Percentiles rank a stretch among this genome's conserved stretches.
Evolutionary conservation across 2,113 vertebrate species (phyloP).

Genomic region (Rallus limicola): DNA sequence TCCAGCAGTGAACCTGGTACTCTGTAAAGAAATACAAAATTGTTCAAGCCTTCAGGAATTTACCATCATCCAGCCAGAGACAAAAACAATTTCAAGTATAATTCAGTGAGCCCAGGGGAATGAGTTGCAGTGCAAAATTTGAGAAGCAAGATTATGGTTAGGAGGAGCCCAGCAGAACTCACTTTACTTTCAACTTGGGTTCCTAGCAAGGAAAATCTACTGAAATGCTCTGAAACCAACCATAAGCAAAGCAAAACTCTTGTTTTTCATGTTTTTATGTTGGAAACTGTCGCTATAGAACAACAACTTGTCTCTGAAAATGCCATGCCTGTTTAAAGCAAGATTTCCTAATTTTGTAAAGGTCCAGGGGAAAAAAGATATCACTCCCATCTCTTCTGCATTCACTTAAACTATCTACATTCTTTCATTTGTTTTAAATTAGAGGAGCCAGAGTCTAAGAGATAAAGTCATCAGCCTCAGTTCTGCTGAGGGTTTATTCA

Average conservation of each 20-base stretch:
- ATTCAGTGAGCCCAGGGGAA: constrained; percentile 26
- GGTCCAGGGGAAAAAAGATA: neutral
- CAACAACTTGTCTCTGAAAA: constrained; percentile 48
- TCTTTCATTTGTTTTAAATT: constrained; percentile 68
- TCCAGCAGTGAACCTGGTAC: neutral
- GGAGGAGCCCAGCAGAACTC: constrained; percentile 20
- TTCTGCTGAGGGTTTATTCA: constrained; percentile 47
- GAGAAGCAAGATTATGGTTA: constrained; percentile 5
- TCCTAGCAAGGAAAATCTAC: constrained; percentile 14
- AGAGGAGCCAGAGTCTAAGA: constrained; percentile 39
- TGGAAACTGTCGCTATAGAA: constrained; percentile 36
- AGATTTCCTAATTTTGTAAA: constrained; percentile 48
- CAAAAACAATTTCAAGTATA: neutral
- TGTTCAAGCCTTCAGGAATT: constrained; percentile 40
- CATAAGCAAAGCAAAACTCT: constrained; percentile 19
- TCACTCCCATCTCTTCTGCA: constrained; percentile 16
- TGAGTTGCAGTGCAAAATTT: constrained; percentile 5
- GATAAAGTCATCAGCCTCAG: constrained; percentile 55
- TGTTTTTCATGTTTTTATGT: constrained; percentile 27
- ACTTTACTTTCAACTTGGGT: neutral
- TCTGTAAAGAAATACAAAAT: neutral
- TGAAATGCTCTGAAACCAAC: constrained; percentile 5
- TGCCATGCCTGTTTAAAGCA: neutral
- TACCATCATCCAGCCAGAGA: neutral
- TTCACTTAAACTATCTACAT: constrained; percentile 1